phyloP scores from a whole-genome alignment of 2,888 invertebrate genomes.

The Loripinus fragilis region DNA sequence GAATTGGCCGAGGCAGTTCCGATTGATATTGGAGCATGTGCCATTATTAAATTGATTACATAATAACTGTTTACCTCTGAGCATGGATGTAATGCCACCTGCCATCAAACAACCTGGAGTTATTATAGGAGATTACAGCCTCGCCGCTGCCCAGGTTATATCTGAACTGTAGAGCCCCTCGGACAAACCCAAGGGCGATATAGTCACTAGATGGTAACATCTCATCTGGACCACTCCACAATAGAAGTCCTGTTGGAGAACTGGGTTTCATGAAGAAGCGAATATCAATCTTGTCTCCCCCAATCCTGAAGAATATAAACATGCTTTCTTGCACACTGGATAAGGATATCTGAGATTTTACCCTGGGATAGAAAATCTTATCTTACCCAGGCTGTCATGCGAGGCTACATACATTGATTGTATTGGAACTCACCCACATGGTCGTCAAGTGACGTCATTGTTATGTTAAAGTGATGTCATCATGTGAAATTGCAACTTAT shows the following conservation, averaged over 20 bases:
- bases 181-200: slow-evolving; percentile 92
- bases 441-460: too few relatives aligned
- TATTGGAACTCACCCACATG: too few relatives aligned
- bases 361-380: too few relatives aligned
- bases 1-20: too few relatives aligned
- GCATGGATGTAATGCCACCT: slow-evolving; percentile 92
- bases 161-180: slow-evolving; percentile 89
- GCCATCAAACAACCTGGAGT: slow-evolving; percentile 94
- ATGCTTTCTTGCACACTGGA: too few relatives aligned
- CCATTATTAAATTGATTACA: too few relatives aligned
- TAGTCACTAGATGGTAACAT: slow-evolving; percentile 88
- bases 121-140: slow-evolving; percentile 92
- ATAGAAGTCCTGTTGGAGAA: slow-evolving; percentile 89
- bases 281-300: slow-evolving; percentile 93
- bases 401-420: too few relatives aligned
- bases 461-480: too few relatives aligned
- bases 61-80: slow-evolving; percentile 87
- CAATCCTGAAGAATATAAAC: slow-evolving; percentile 86
- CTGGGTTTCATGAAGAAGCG: slow-evolving; percentile 93
- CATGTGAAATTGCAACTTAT: too few relatives aligned
- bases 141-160: slow-evolving; percentile 95
- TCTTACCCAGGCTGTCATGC: too few relatives aligned
- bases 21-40: too few relatives aligned
- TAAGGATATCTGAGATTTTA: too few relatives aligned
- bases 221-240: slow-evolving; percentile 91